phyloP scores from a whole-genome alignment of 2,113 vertebrate species.

The Phasianus colchicus region DNA sequence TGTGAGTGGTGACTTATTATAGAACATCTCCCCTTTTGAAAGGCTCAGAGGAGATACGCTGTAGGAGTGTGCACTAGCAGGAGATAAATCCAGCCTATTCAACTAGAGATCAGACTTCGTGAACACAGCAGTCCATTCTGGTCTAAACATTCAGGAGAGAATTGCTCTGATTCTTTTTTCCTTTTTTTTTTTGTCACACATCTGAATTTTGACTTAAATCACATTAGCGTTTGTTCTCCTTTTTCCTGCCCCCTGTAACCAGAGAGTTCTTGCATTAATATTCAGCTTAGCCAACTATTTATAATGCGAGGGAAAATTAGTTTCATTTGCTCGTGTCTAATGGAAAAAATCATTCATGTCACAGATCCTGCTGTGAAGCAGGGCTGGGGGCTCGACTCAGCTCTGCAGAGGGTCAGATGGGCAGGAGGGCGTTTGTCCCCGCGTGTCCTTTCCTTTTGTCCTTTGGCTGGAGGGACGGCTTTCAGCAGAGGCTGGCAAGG shows the following conservation, averaged over 20 bases:
- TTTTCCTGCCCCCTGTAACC: background rate
- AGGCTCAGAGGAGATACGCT: background rate
- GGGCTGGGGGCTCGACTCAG: background rate
- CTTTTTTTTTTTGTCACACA: background rate
- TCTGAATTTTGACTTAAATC: constrained; percentile 1
- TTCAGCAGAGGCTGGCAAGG: background rate
- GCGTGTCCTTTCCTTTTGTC: background rate
- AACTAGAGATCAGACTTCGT: background rate
- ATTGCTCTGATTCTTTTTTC: background rate
- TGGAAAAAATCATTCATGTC: background rate
- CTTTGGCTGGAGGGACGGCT: background rate
- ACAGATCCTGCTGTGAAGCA: background rate
- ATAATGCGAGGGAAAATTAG: background rate
- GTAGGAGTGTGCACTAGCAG: background rate
- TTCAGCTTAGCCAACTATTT: background rate
- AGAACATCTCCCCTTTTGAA: background rate
- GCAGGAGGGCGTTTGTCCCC: background rate
- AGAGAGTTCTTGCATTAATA: background rate
- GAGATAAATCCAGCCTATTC: background rate
- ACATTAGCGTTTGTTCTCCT: background rate
- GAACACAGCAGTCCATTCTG: background rate
- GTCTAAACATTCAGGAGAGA: background rate
- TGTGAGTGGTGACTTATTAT: background rate
- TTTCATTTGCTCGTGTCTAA: background rate
- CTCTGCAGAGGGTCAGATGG: background rate